Conservation (phyloP, 2,113 vertebrate genomes). For the human (Homo sapiens) region GRCh38 chr14:79564501-79565000, state of each 20-base stretch:
- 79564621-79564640: neutral
- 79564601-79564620: neutral
- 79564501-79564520: neutral
- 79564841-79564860: neutral
- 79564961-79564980: neutral
- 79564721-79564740: neutral
- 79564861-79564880: neutral
- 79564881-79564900: neutral
- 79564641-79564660: neutral
- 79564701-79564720: neutral
- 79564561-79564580: neutral
- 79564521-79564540: rapidly evolving
- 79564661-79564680: neutral
- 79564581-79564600: neutral
- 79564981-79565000: neutral
- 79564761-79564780: neutral
- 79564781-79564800: neutral
- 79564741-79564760: neutral
- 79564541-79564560: neutral
- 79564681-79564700: neutral
- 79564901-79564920: neutral
- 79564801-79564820: neutral
- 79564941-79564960: neutral
- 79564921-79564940: neutral
- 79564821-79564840: neutral